Evolutionary conservation across 2,888 invertebrate genomes (phyloP).

Genomic region (Dione juno): DNA sequence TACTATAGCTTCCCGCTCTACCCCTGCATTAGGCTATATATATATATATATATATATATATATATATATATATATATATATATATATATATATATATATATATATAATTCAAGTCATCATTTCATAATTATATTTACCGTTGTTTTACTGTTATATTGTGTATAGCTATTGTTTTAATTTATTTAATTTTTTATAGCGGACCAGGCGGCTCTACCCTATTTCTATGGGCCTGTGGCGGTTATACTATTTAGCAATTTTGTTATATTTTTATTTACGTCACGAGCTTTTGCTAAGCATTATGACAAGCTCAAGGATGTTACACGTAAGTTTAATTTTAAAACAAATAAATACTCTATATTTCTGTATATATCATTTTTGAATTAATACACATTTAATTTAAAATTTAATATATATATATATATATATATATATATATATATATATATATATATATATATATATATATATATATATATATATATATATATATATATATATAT

Average conservation of each 20-base stretch:
- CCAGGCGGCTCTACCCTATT: slow-evolving; percentile 83
- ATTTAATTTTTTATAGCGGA: slow-evolving; percentile 73
- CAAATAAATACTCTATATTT: slow-evolving; percentile 4
- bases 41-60: neutral
- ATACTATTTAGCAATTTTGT: slow-evolving; percentile 80
- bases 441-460: no score
- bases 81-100: neutral
- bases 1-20: no score
- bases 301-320: slow-evolving; percentile 79
- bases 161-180: no score
- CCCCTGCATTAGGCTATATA: no score
- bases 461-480: no score
- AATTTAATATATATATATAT: no score
- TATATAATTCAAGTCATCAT: no score
- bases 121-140: no score
- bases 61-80: neutral
- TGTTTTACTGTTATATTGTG: no score
- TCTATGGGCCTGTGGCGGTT: slow-evolving; percentile 84
- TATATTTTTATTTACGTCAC: slow-evolving; percentile 82
- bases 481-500: no score
- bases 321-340: slow-evolving; percentile 60
- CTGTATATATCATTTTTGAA: slow-evolving; percentile 24
- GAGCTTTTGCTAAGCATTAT: slow-evolving; percentile 78
- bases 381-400: no score
- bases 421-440: no score